Evolutionary conservation across 2,113 vertebrate genomes (phyloP).

Genomic region (Pontoporia blainvillei): DNA sequence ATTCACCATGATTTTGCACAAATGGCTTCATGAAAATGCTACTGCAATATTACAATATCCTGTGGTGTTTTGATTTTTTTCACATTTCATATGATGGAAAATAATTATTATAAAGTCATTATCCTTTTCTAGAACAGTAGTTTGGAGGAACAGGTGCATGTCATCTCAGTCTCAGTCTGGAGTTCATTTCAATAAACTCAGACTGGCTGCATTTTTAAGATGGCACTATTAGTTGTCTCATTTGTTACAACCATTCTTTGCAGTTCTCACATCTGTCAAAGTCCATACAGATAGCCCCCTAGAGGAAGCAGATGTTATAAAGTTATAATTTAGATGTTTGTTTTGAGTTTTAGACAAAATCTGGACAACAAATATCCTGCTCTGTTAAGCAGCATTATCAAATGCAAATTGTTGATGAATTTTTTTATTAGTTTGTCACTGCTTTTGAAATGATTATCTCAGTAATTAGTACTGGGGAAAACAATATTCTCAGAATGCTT

Average conservation of each 20-base stretch:
- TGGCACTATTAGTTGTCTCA: conserved; percentile 55
- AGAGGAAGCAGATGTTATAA: conserved; percentile 82
- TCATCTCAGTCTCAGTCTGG: conserved; percentile 62
- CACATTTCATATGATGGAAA: conserved; percentile 26
- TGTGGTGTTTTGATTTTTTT: not conserved
- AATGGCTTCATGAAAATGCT: not conserved
- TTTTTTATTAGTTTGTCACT: conserved; percentile 52
- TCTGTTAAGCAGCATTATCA: conserved; percentile 74
- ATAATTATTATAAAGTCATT: conserved; percentile 48
- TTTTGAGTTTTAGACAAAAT: conserved; percentile 76
- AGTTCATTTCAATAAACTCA: conserved; percentile 69
- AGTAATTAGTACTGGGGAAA: conserved; percentile 45
- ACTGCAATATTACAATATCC: not conserved
- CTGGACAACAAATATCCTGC: conserved; percentile 73
- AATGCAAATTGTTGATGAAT: conserved; percentile 72
- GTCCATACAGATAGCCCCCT: conserved; percentile 73
- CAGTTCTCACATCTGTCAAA: conserved; percentile 79
- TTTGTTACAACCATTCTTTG: conserved; percentile 74
- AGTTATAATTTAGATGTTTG: conserved; percentile 81
- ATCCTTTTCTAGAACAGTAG: conserved; percentile 63
- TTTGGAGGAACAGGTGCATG: conserved; percentile 75
- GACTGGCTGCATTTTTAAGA: conserved; percentile 64
- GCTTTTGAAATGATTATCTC: conserved; percentile 57
- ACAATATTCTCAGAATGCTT: not conserved
- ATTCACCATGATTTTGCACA: not conserved